Conservation (phyloP, 2,797 vertebrate genomes). For the Cyclura pinguis region DNA sequence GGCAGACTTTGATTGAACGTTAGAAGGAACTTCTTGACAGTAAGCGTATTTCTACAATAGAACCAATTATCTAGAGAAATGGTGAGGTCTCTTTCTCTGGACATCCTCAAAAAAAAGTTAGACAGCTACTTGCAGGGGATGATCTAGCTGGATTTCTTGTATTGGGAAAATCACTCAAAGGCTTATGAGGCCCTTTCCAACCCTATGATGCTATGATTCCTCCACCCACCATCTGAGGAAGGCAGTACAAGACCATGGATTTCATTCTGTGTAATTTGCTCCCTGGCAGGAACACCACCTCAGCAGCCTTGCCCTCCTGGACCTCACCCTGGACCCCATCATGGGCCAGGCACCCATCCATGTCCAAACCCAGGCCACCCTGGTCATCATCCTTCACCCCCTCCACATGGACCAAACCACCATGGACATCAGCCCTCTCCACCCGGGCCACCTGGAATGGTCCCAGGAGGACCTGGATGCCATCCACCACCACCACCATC, state of each 20-base stretch:
- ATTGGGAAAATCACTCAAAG: too few relatives aligned
- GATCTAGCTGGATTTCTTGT: too few relatives aligned
- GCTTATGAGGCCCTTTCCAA: too few relatives aligned
- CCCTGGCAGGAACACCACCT: not conserved
- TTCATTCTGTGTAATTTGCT: not conserved
- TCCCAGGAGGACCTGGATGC: not conserved
- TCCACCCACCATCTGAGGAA: too few relatives aligned
- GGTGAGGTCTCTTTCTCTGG: too few relatives aligned
- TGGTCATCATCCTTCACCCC: not conserved
- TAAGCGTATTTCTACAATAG: too few relatives aligned
- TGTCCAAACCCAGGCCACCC: not conserved
- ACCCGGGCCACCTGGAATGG: not conserved
- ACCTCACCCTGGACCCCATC: not conserved
- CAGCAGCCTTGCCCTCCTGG: constrained; percentile 8
- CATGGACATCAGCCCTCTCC: not conserved
- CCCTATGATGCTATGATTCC: too few relatives aligned
- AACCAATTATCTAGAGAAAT: too few relatives aligned
- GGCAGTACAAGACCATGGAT: not conserved
- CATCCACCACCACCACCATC: not conserved
- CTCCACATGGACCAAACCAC: not conserved
- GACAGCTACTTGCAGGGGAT: too few relatives aligned
- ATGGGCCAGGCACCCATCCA: constrained; percentile 2
- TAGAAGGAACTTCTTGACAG: too few relatives aligned
- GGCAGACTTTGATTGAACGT: too few relatives aligned
- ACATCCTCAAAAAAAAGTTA: too few relatives aligned